Evolutionary conservation across 2,888 invertebrate species (phyloP), one percentile per base, ranked within the genome.

Genomic region (Xanthostigma xanthostigma): DNA sequence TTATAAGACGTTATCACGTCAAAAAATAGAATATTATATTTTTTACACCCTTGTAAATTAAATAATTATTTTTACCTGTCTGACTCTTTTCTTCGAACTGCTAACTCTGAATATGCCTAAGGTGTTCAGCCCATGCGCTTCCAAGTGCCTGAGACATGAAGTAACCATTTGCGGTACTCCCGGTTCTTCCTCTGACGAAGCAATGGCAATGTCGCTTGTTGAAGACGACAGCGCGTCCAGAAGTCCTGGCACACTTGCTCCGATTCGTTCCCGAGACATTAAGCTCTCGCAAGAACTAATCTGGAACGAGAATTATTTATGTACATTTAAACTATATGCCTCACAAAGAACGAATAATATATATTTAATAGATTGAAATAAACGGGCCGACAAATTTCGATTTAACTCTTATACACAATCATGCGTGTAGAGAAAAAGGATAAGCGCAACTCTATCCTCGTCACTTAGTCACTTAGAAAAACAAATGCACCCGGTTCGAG

Each of bases 61-160:
- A 27, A 6, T 27, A 6, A 3, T 1, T 27, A 27, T 27, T 27
- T 64, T 61, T 58, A 91, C 89, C 81, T 93, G 90, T 67, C 92
- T 76, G 40, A 92, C 88, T 63, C 93, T 75, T 64, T 92, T 94
- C 66, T 89, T 91, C 5, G 93, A 92, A 36, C 91, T 83, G 54
- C 92, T 90, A 42, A 94, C 91, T 56, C 94, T 76, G 69, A 95
- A 95, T 51, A 95, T 81, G 2, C 95, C 95, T 13, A 91, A 74
- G 40, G 88, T 89, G 59, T 82, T 78, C 41, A 94, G 72, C 33
- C 92, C 93, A 58, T 85, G 76, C 46, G 76, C 72, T 62, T 91
- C 81, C 53, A 94, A 74, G 66, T 92, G 87, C 55, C 79, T 76
- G 51, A 91, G 79, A 62, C 93, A 93, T 53, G 81, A 80, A 49